These are phyloP conservation scores for Borostomias antarcticus DNA, from an alignment of 2,797 vertebrate genomes.

Conservation along the genomic window DNA sequence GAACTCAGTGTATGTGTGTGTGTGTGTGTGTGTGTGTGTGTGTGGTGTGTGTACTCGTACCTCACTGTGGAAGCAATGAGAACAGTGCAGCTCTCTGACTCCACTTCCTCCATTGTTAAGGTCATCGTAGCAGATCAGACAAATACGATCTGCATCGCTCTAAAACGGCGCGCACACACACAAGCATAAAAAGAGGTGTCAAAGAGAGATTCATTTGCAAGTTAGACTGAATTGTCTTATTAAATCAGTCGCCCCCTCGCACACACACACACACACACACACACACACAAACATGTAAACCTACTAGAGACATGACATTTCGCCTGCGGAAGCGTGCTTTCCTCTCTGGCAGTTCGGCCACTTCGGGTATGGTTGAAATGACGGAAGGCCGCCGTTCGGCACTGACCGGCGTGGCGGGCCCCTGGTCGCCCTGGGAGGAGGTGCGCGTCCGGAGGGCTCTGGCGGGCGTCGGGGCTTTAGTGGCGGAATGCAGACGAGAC, in stretches of 20 bases:
- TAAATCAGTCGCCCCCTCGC: too few species aligned
- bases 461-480: conserved; percentile 69
- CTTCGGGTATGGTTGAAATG: conserved; percentile 76
- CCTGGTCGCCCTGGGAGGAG: conserved; percentile 56
- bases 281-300: conserved; percentile 45
- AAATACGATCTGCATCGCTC: conserved; percentile 67
- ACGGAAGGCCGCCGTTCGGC: conserved; percentile 57
- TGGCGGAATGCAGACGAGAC: conserved; percentile 68
- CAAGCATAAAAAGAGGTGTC: conserved; percentile 14
- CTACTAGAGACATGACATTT: conserved; percentile 83
- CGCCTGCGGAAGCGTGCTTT: conserved; percentile 80
- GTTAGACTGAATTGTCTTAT: too few species aligned
- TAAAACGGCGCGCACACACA: conserved; percentile 40
- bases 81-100: conserved; percentile 66
- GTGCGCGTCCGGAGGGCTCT: conserved; percentile 73
- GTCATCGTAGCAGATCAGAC: conserved; percentile 73
- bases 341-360: conserved; percentile 69
- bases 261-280: conserved; percentile 21
- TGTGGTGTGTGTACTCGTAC: conserved; percentile 35
- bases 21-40: conserved; percentile 25
- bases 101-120: conserved; percentile 55
- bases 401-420: conserved; percentile 33
- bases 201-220: too few species aligned
- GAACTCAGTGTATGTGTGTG: conserved; percentile 4
- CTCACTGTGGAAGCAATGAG: conserved; percentile 68